Percentiles rank a stretch among this genome's conserved stretches.
Evolutionary conservation across 2,113 vertebrate species (phyloP).

Genomic region (Crotalus horridus): DNA sequence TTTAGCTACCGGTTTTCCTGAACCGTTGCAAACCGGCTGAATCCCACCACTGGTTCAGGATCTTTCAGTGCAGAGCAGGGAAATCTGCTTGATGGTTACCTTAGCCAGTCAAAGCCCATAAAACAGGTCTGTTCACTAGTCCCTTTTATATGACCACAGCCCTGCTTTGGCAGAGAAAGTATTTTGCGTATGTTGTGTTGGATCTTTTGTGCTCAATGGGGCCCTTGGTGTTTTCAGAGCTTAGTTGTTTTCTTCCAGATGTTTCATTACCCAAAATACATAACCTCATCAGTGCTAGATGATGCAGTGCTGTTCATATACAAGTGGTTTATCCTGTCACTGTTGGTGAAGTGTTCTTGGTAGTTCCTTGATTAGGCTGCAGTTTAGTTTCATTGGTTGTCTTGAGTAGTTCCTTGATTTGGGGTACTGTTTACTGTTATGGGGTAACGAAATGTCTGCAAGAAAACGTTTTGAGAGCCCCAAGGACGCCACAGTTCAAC

Average conservation of each 20-base stretch:
- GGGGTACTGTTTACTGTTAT: background rate
- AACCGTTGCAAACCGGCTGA: no score
- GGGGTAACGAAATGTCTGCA: background rate
- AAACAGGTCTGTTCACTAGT: background rate
- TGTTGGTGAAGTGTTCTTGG: background rate
- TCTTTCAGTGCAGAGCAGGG: background rate
- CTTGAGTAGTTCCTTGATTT: background rate
- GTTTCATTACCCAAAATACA: background rate
- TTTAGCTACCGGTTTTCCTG: no score
- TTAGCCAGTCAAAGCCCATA: background rate
- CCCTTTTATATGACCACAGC: background rate
- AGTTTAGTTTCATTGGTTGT: background rate
- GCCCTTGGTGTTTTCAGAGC: background rate
- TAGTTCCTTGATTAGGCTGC: background rate
- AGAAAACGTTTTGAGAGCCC: background rate
- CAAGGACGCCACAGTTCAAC: background rate
- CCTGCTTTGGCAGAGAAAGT: background rate
- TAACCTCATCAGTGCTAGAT: background rate
- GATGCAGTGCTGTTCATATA: background rate
- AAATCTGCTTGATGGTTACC: background rate
- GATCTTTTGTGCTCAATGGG: background rate
- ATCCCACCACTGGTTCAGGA: background rate
- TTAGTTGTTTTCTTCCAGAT: background rate
- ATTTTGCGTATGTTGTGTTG: background rate
- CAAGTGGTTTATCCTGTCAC: background rate